Base-by-base conservation (phyloP, 2,888 invertebrate species). In the Salticus scenicus region DNA sequence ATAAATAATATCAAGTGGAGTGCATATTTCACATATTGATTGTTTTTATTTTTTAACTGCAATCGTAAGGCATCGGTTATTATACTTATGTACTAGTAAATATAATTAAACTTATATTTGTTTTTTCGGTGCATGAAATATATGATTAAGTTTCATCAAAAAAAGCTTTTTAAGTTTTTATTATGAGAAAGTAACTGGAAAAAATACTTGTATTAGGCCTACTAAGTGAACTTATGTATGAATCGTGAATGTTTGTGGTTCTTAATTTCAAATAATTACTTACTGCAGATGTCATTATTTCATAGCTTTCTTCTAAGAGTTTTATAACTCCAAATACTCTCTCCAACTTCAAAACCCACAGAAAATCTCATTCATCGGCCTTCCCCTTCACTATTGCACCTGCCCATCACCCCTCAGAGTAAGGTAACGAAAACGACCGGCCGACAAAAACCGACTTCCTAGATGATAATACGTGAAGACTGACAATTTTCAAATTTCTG, bases 261-360 rank as follows among this genome's bases (percentile, higher is more conserved):
- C 20, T 64, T 20, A 42, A 74, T 57, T 81, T 83, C 37, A 27
- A 30, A 66, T 27, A 17, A 70, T 37, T 86, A 82, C 83, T 87
- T 69, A 87, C 83, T 80, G 79, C 87, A 77, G 87, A 77, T 87
- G 87, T 83, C 87, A 87, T 87, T 87, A 87, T 87, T 87, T 87
- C 87, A 87, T 87, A 70, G 82, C 72, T 76, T 82, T 80, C 72
- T 72, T 72, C 57, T 78, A n/a, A 51, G 57, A 72, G 79, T 87
- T 77, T 72, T 69, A 37, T 67, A 80, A 71, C 80, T 71, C 86
- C 63, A 75, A 75, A 73, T 76, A 57, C 75, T 37, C 66, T 70
- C 47, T 66, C 80, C 76, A 47, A 69, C 72, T 70, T 72, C 37
- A 72, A 76, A 86, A 28, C 80, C 71, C 71, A 74, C 80, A 71